Conservation (phyloP, 2,113 vertebrate species). For the Semicossyphus pulcher region DNA sequence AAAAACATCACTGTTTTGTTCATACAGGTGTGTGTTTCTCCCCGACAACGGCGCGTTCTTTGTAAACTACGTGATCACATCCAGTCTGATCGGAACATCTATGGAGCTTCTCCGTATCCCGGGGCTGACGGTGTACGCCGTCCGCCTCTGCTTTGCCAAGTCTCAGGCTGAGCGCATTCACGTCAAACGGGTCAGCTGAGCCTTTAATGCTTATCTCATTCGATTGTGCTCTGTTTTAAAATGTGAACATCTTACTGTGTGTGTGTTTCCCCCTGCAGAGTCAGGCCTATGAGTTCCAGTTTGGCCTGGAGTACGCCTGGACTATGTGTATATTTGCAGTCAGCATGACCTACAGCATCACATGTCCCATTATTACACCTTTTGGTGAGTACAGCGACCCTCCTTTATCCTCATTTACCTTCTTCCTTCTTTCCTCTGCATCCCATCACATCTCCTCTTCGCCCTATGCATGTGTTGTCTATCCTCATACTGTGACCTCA, state of each 20-base stretch:
- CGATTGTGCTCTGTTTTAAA: background rate
- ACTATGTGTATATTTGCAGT: conserved; percentile 95
- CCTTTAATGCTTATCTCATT: background rate
- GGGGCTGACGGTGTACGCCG: conserved; percentile 86
- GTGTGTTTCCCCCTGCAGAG: conserved; percentile 79
- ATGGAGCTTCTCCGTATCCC: conserved; percentile 95
- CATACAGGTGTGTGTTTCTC: conserved; percentile 95
- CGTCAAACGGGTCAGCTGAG: conserved; percentile 87
- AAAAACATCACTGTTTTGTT: background rate
- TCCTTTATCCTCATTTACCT: conserved; percentile 11
- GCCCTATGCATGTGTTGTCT: conserved; percentile 37
- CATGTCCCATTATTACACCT: conserved; percentile 93
- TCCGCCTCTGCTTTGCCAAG: conserved; percentile 92
- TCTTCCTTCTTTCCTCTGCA: conserved; percentile 3
- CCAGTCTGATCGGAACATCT: conserved; percentile 91
- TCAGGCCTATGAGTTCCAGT: conserved; percentile 96
- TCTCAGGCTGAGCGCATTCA: conserved; percentile 93
- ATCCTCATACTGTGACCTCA: conserved; percentile 58
- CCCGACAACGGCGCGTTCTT: conserved; percentile 98
- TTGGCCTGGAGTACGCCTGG: conserved; percentile 96
- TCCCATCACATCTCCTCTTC: conserved; percentile 9
- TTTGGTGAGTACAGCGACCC: conserved; percentile 87
- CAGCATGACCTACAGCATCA: conserved; percentile 97
- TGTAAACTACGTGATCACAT: conserved; percentile 94
- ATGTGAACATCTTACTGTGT: background rate